Evolutionary conservation across 2,797 vertebrate genomes (phyloP), one percentile per base, ranked within the genome.

Genomic region (Labroides dimidiatus): DNA sequence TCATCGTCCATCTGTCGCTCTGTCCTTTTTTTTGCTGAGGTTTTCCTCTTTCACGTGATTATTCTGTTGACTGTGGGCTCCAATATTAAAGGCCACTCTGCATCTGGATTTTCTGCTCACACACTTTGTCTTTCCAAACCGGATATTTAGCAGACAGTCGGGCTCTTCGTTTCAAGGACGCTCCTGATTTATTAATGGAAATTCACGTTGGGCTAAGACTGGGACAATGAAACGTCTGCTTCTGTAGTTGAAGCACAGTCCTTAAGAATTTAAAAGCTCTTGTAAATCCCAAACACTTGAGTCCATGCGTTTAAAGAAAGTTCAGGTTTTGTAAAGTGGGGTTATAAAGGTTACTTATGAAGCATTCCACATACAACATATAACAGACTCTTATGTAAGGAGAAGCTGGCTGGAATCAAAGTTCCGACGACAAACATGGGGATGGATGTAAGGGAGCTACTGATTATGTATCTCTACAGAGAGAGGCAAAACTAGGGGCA

Each of bases 101-200:
- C 21, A 52, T 80, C 70, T 77, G 79, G 63, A 73, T 64, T 75
- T 69, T 75, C 37, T 48, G 55, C 43, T 78, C 64, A 41, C 64
- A 41, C 42, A 49, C 48, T 24, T 52, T 42, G 64, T 75, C 19
- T 63, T 69, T 75, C 47, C 65, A 47, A 53, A 57, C 52, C 37
- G 53, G 77, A 78, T 78, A 75, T 69, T 56, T 57, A 64, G 53
- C 72, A 83, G 80, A 77, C 70, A 61, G 51, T 58, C 37, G 0
- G 69, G 43, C 51, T 81, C 70, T 71, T 68, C 78, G n/a, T 78
- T 77, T 57, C 21, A 59, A 69, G 37, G 41, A 71, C 50, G 42
- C 41, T 42, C 12, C 49, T 65, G 50, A 75, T 87, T 85, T 78
- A 85, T 84, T 73, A 59, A 80, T 42, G 66, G 77, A 83, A 88